Evolutionary conservation across 2,113 vertebrate genomes (phyloP).

Genomic region (Tichodroma muraria): DNA sequence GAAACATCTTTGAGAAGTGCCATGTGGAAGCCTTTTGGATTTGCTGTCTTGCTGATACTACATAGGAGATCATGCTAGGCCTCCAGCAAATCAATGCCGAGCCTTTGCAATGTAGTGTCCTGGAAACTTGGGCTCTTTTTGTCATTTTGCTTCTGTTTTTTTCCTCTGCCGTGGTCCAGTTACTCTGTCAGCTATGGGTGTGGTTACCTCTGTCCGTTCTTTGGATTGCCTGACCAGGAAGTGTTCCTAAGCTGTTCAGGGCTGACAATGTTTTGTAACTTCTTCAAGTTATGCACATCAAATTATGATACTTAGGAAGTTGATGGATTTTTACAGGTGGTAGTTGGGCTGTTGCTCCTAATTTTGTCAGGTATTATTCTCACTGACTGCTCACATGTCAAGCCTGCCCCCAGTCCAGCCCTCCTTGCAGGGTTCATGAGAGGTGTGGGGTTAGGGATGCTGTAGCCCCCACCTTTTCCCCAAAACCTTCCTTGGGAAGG

Average conservation of each 20-base stretch:
- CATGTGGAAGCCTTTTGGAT: not conserved
- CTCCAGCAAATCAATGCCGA: not conserved
- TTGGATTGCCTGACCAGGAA: not conserved
- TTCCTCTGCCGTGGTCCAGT: not conserved
- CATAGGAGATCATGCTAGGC: not conserved
- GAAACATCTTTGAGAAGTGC: not conserved
- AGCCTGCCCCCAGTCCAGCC: not conserved
- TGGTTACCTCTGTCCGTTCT: not conserved
- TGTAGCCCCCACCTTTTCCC: not conserved
- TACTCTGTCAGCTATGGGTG: not conserved
- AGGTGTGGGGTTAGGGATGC: not conserved
- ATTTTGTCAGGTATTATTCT: not conserved
- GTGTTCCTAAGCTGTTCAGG: not conserved
- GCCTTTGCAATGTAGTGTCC: not conserved
- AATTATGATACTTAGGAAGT: not conserved
- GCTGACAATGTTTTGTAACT: not conserved
- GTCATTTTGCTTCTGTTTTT: not conserved
- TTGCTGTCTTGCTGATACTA: not conserved
- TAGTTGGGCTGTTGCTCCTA: not conserved
- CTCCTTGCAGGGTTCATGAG: not conserved
- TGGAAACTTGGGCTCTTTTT: not conserved
- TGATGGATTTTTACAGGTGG: not conserved
- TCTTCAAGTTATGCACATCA: not conserved
- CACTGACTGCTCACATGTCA: not conserved
- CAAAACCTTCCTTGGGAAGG: not conserved